Evolutionary conservation across 2,797 vertebrate species (phyloP).

Genomic region (Ambastaia sidthimunki): DNA sequence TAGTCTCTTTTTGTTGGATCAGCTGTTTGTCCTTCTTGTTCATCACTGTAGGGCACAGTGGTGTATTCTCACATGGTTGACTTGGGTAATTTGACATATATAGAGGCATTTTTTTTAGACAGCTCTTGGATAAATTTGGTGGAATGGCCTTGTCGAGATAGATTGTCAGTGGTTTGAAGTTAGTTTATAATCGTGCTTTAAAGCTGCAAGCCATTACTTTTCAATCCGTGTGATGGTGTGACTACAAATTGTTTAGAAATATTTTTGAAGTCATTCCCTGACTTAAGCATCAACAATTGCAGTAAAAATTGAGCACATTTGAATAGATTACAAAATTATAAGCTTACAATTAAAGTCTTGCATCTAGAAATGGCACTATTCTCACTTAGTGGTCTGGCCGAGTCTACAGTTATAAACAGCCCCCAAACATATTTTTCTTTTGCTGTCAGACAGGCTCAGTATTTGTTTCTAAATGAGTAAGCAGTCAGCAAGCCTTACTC

Average conservation of each 20-base stretch:
- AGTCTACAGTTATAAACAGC: background rate
- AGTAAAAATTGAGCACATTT: background rate
- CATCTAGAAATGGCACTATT: background rate
- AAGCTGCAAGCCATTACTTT: too few species aligned
- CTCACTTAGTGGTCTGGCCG: background rate
- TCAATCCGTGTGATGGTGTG: background rate
- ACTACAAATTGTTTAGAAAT: slow-evolving; percentile 8
- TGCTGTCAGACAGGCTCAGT: background rate
- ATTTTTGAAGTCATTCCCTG: slow-evolving; percentile 1
- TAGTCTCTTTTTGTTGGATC: background rate
- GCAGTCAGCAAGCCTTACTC: background rate
- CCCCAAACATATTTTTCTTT: too few species aligned
- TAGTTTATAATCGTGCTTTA: too few species aligned
- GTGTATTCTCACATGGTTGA: background rate
- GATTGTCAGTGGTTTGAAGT: too few species aligned
- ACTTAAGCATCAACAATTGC: background rate
- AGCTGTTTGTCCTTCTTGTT: background rate
- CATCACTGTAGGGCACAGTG: background rate
- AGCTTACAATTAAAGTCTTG: background rate
- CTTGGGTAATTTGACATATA: background rate
- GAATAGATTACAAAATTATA: too few species aligned
- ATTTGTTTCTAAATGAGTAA: background rate
- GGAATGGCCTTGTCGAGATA: too few species aligned
- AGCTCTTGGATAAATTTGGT: background rate
- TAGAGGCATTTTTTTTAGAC: background rate